Evolutionary conservation across 2,113 vertebrate genomes (phyloP).

Genomic region (Symphodus melops): DNA sequence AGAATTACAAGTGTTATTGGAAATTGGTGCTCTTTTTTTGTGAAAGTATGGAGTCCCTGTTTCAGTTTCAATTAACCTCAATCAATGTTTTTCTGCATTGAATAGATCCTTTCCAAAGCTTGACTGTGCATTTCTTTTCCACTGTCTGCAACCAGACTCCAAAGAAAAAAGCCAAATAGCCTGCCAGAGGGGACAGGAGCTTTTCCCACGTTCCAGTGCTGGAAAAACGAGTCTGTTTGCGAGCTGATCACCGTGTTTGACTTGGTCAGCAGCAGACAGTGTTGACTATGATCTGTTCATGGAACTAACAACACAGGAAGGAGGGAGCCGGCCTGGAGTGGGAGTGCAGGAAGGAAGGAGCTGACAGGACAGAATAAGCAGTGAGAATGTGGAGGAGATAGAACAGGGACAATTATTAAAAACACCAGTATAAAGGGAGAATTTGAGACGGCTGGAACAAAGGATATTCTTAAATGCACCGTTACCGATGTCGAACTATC

Average conservation of each 20-base stretch:
- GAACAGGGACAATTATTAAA: slow-evolving; percentile 44
- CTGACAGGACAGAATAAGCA: slow-evolving; percentile 70
- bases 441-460: not conserved
- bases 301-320: slow-evolving; percentile 62
- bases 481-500: not conserved
- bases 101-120: not conserved
- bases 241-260: slow-evolving; percentile 10
- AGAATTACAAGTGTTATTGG: too few species aligned
- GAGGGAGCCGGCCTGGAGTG: slow-evolving; percentile 47
- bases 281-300: slow-evolving; percentile 66
- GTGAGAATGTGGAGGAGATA: slow-evolving; percentile 58
- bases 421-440: slow-evolving; percentile 7
- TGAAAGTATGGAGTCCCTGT: not conserved
- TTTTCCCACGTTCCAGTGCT: slow-evolving; percentile 41
- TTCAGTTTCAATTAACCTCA: not conserved
- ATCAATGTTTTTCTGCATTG: slow-evolving; percentile 4
- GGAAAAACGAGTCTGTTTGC: slow-evolving; percentile 13
- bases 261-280: slow-evolving; percentile 35
- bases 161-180: slow-evolving; percentile 3
- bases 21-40: not conserved
- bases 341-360: slow-evolving; percentile 75
- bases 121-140: slow-evolving; percentile 35
- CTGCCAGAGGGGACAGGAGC: not conserved
- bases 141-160: slow-evolving; percentile 2
- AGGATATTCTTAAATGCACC: not conserved